Evolutionary conservation across 2,797 vertebrate species (phyloP), one percentile per base, ranked within the genome.

Genomic region (Fistularia tabacaria): DNA sequence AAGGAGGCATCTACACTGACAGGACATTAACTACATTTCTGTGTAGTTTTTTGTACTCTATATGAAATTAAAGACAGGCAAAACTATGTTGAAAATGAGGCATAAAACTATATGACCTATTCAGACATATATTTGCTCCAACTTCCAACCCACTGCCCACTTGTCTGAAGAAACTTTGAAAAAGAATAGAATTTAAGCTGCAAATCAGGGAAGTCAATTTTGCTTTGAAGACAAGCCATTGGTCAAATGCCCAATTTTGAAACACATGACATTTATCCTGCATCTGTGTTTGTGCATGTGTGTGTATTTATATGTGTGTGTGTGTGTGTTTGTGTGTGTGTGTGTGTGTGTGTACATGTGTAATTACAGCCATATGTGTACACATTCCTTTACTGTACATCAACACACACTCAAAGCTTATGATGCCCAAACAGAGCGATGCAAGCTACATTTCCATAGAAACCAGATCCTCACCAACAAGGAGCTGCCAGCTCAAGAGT

Each of bases 281-380:
- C 60, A 68, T 78, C 51, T 52, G 15, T 44, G 14, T 51, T 40
- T 71, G 48, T 72, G 62, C 71, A 65, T 52, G 54, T 15, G 47
- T 49, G 53, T 71, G 47, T n/a, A n/a, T n/a, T n/a, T n/a, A n/a
- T n/a, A n/a, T 25, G 25, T 25, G 25, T 25, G 25, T 46, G 57
- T 46, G 1, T 64, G 59, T 54, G 43, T 51, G 48, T 44, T 12
- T 51, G 45, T 71, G 48, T 72, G 62, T 72, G 66, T 52, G 54
- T 15, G 47, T 49, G 50, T 71, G 47, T 75, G 59, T 74, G 69
- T 70, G 54, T 77, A 62, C 79, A 46, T 76, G 69, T 60, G 49
- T 87, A 83, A 88, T 87, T 66, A 64, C 56, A 76, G 77, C 85
- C 86, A 87, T 79, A 83, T 87, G 86, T 76, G 81, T 65, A 62